A percentile compares a stretch with the other conserved stretches of the same genome.
These are phyloP conservation scores for Crocuta crocuta DNA, from an alignment of 2,113 vertebrate species.

Conservation along the genomic window DNA sequence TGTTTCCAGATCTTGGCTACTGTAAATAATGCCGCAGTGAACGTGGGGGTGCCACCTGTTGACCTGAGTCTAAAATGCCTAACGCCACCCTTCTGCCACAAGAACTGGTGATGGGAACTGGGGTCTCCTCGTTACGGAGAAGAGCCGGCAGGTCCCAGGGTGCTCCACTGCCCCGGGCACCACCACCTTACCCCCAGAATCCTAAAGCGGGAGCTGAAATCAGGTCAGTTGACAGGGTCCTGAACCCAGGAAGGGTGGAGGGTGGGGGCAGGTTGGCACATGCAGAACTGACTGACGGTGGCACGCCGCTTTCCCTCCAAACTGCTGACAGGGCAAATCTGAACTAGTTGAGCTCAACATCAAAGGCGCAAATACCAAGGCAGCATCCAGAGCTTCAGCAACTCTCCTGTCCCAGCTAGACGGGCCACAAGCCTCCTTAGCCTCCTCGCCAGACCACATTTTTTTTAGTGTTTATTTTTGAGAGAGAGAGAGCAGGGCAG, in stretches of 20 bases:
- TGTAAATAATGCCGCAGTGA: not conserved
- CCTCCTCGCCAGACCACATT: not conserved
- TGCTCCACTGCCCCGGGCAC: not conserved
- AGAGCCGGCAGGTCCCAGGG: not conserved
- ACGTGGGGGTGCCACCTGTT: not conserved
- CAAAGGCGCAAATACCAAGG: not conserved
- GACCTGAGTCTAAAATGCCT: slow-evolving; percentile 2
- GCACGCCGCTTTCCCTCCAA: not conserved
- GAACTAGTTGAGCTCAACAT: not conserved
- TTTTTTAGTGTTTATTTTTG: not conserved
- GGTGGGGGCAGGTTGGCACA: not conserved
- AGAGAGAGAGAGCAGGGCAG: too few relatives aligned
- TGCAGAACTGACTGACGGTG: not conserved
- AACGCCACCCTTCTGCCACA: not conserved
- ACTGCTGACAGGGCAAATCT: not conserved
- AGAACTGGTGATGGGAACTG: not conserved
- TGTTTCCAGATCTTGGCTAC: too few relatives aligned
- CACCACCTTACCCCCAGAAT: not conserved
- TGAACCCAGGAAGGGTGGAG: not conserved
- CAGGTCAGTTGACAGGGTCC: not conserved
- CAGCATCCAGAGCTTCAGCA: not conserved
- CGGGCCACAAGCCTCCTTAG: not conserved
- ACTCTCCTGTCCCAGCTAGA: not conserved
- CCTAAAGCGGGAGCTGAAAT: not conserved
- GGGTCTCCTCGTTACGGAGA: not conserved